Evolutionary conservation across 2,797 vertebrate genomes (phyloP), one percentile per base, ranked within the genome.

Genomic region (Sebastes itinus): DNA sequence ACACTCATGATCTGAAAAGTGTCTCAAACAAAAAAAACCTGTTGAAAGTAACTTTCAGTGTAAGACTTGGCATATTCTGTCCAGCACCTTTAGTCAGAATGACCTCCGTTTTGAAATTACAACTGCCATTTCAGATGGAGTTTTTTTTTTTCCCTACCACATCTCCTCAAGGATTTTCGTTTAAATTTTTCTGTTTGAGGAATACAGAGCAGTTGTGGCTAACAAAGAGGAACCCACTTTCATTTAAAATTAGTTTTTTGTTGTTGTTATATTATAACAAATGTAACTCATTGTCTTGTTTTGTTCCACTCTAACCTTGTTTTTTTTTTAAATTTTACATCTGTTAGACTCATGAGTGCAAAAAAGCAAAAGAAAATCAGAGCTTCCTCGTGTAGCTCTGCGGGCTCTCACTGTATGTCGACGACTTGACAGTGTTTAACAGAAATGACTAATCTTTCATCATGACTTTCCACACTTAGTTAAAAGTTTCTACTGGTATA

Each of bases 311-410:
- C 58, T 81, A 73, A 85, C 62, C 9, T 79, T 35, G 4, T 5
- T 32, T 8, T 64, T 73, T 84, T 69, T 66, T 60, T 30, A 2
- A 6, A 28, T 78, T 84, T 71, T 65, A 60, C 67, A 55, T 58
- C 7, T 25, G 28, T 87, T 78, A 6, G 76, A 70, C 58, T 87
- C 61, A 38, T 20, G 59, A 71, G 49, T 77, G 28, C 52, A 59
- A 14, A 22, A 23, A n/a, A 46, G 33, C n/a, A 58, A 64, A 27
- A 27, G 3, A 58, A 69, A 62, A 56, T 73, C 35, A 0, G 78
- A 85, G 85, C 81, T 86, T 87, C 78, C 73, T 58, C 23, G 13
- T 62, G 16, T 22, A 4, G 63, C 74, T 90, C 75, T 84, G 82
- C 58, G 60, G 80, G 60, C 28, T 90, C 58, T 81, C 65, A 16